phyloP scores from a whole-genome alignment of 2,797 vertebrate species.

The Garrulus glandarius region DNA sequence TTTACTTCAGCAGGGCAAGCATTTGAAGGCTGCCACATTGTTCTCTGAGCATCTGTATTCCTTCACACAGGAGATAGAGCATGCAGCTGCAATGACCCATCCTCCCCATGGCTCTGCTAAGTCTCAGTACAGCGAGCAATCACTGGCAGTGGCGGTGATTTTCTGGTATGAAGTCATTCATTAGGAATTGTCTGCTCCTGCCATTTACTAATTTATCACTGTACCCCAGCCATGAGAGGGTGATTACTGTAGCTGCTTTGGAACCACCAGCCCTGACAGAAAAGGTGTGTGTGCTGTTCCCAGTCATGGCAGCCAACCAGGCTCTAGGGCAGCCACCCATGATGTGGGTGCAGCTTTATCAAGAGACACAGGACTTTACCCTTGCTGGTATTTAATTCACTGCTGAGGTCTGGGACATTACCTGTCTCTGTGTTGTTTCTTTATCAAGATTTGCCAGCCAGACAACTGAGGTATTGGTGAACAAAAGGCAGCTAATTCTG shows the following conservation, averaged over 20 bases:
- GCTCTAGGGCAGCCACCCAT: background rate
- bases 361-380: background rate
- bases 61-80: background rate
- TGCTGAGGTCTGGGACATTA: background rate
- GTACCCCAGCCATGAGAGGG: background rate
- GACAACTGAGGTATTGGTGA: background rate
- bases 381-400: background rate
- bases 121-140: background rate
- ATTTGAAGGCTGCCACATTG: background rate
- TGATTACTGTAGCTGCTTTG: background rate
- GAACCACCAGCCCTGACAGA: background rate
- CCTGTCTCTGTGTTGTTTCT: background rate
- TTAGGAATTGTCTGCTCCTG: slow-evolving; percentile 34
- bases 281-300: background rate
- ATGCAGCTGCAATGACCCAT: background rate
- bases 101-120: background rate
- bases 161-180: slow-evolving; percentile 37
- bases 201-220: background rate
- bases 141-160: background rate
- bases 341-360: background rate
- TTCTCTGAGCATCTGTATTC: background rate
- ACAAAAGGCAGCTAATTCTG: background rate
- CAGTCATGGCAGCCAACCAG: accelerated
- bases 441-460: background rate
- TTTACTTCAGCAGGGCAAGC: background rate